Conservation (phyloP, 2,113 vertebrate species). For the Carettochelys insculpta region DNA sequence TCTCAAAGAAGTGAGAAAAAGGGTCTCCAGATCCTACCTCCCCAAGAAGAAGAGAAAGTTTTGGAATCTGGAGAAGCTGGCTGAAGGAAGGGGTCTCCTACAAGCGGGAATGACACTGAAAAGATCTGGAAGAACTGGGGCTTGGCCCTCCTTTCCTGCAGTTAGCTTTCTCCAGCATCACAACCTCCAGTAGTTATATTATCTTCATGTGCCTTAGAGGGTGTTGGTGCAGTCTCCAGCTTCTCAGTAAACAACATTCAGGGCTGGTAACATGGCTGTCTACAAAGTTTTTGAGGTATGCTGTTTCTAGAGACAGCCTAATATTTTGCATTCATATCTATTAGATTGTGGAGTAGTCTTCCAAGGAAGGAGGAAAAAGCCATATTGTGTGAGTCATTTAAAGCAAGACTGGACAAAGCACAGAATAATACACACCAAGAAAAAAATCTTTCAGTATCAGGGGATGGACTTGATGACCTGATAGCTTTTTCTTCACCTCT, state of each 20-base stretch:
- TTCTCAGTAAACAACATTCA: not conserved
- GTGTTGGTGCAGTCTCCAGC: accelerated
- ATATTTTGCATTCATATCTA: not conserved
- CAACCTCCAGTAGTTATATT: not conserved
- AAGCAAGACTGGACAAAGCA: not conserved
- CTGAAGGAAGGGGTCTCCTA: not conserved
- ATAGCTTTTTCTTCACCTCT: not conserved
- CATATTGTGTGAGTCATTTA: not conserved
- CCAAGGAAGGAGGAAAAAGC: not conserved
- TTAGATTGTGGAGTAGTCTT: not conserved
- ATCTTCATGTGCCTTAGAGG: not conserved
- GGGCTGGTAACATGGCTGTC: not conserved
- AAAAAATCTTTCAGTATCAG: not conserved
- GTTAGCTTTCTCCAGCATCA: not conserved
- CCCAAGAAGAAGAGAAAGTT: not conserved
- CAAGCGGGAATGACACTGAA: not conserved
- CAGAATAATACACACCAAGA: not conserved
- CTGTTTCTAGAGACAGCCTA: not conserved
- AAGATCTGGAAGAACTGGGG: not conserved
- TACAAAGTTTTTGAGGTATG: not conserved
- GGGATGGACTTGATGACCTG: not conserved
- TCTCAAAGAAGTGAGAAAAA: not conserved
- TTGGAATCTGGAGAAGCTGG: not conserved
- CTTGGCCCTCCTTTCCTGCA: slow-evolving; percentile 14
- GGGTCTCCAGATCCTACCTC: not conserved